Evolutionary conservation across 2,888 invertebrate species (phyloP).

Genomic region (Leistus spinibarbis): DNA sequence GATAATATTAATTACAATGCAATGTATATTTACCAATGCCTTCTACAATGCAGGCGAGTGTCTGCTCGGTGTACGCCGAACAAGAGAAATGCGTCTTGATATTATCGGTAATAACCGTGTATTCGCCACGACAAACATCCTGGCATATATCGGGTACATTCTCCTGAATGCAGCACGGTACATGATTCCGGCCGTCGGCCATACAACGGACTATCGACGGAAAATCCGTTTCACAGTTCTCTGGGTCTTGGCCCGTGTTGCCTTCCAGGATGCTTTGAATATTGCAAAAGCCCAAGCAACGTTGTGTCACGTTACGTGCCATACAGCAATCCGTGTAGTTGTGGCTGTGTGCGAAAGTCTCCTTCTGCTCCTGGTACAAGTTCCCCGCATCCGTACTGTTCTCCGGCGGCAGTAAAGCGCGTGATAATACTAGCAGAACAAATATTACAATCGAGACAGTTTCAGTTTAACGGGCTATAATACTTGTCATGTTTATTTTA

Average conservation of each 20-base stretch:
- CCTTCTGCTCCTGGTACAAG: conserved; percentile 50
- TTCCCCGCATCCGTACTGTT: conserved; percentile 61
- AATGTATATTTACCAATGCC: conserved; percentile 66
- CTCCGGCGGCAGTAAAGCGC: conserved; percentile 66
- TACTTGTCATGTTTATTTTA: neutral
- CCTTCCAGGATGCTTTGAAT: conserved; percentile 65
- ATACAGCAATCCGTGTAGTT: conserved; percentile 84
- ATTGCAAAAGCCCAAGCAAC: conserved; percentile 82
- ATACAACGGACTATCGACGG: conserved; percentile 79
- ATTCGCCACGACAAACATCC: conserved; percentile 84
- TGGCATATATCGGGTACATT: conserved; percentile 84
- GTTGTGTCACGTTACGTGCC: conserved; percentile 69
- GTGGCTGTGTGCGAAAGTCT: conserved; percentile 61
- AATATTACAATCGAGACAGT: neutral
- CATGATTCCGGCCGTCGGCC: conserved; percentile 84
- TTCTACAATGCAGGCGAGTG: conserved; percentile 81
- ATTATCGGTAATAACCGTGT: conserved; percentile 82
- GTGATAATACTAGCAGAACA: conserved; percentile 67
- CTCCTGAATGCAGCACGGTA: conserved; percentile 82
- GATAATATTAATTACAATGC: neutral
- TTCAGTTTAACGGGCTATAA: neutral
- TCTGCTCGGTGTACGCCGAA: conserved; percentile 80
- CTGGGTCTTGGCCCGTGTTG: conserved; percentile 64
- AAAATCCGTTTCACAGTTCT: conserved; percentile 80
- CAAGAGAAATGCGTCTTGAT: conserved; percentile 86